Evolutionary conservation across 2,888 invertebrate genomes (phyloP), one percentile per base, ranked within the genome.

Genomic region (Agrochola litura): DNA sequence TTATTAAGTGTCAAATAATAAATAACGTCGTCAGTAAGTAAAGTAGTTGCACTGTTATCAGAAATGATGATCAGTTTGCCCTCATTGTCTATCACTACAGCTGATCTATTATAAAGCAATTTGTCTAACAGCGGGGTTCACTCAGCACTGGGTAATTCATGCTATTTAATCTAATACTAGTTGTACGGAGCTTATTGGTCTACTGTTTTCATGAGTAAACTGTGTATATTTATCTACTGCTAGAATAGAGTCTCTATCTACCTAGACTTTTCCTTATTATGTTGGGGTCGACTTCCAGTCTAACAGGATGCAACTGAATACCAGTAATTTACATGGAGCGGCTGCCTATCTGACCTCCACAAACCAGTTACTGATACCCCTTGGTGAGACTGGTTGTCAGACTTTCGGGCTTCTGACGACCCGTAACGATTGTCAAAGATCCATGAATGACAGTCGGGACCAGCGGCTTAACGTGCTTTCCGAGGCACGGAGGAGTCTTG

Each of bases 81-180:
- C 68, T 71, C 76, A 76, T 76, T 76, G 75, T 82, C 74, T 77
- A 82, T 82, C 76, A 81, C 71, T 78, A 80, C 81, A 73, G 70
- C 76, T 88, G 76, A 86, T 88, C 83, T 86, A 86, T 89, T 86
- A 83, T 88, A 85, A 85, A 89, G 81, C 87, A 84, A 90, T 90
- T 90, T 87, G 80, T 87, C 81, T 85, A 84, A 79, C 89, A 85
- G 85, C 82, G 75, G 89, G 87, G 87, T 84, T 81, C 82, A 82
- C 85, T 86, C 81, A 79, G 69, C 49, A 54, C 64, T 70, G 75
- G 25, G 68, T 72, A 82, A 58, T 82, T 67, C 60, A 60, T 75
- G 58, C n/a, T 64, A 60, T 66, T 82, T 82, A 64, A 69, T 76
- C 64, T 54, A 60, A 64, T 68, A 65, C 56, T 41, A 46, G 37